phyloP scores from a whole-genome alignment of 53 echinoderm and acorn worm genomes.

The Luidia sarsii region DNA sequence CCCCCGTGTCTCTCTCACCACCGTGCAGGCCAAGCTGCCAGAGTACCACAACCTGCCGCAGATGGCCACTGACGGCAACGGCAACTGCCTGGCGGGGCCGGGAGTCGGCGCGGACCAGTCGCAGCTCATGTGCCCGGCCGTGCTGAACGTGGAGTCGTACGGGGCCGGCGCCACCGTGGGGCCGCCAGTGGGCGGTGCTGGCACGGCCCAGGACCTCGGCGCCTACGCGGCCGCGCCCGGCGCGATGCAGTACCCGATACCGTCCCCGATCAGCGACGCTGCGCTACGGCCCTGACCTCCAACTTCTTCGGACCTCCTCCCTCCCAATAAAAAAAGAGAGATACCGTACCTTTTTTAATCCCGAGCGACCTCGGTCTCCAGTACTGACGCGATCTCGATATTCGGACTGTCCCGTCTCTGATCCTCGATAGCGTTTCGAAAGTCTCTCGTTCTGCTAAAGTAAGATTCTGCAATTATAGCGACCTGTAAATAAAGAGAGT shows the following conservation, averaged over 20 bases:
- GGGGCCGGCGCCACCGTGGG: slow-evolving; percentile 4
- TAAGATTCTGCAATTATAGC: no score
- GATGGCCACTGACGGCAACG: slow-evolving; percentile 55
- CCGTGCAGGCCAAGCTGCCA: slow-evolving; percentile 82
- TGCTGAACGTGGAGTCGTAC: slow-evolving; percentile 46
- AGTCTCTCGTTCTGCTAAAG: no score
- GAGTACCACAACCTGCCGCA: slow-evolving; percentile 69
- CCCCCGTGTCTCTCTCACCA: no score
- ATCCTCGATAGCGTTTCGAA: no score
- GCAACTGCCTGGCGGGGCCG: slow-evolving; percentile 26
- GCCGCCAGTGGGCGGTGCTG: no score
- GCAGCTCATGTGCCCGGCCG: slow-evolving; percentile 50
- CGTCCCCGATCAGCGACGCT: slow-evolving; percentile 31
- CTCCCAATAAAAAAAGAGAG: background rate
- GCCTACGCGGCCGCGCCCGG: background rate
- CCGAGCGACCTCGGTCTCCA: no score
- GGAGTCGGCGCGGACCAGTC: slow-evolving; percentile 35
- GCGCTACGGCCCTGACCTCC: slow-evolving; percentile 32
- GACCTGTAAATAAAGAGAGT: no score
- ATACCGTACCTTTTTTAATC: no score
- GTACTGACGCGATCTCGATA: no score
- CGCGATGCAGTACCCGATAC: slow-evolving; percentile 32
- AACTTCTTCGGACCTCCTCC: background rate
- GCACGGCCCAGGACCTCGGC: background rate
- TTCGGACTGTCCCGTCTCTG: no score